Base-by-base conservation (phyloP, 1,140 invertebrate genomes). In the Matsumurasca onukii region DNA sequence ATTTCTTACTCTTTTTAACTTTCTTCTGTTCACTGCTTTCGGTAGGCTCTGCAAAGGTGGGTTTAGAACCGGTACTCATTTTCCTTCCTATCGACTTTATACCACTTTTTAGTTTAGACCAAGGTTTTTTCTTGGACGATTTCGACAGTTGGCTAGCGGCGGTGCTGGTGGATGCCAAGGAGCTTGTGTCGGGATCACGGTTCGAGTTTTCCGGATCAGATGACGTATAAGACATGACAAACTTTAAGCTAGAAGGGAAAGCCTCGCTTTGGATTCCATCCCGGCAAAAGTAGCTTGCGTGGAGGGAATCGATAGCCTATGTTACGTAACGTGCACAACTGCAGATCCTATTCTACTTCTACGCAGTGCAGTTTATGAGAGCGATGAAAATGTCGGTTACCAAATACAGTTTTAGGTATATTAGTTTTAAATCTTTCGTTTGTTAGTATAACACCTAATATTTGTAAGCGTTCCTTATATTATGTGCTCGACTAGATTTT, bases 41-140 rank as follows among this genome's bases (percentile, higher is more conserved):
- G 5, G 55, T 59, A 27, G 55, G 55, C 3, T 59, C 55, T 5
- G 55, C 13, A 29, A 59, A 59, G 5, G 5, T n/a, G 5, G 55
- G 55, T 59, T 59, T 59, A 5, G 55, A 59, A 39, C 34, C 17
- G n/a, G n/a, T n/a, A 25, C 55, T 59, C 55, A 59, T 59, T 59
- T 59, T 59, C 2, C 13, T 24, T 22, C 25, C 25, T 22, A 59
- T 27, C 5, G 22, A 3, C 30, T 59, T 59, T 5, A 59, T 27
- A 29, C 55, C 30, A 3, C 25, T 59, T 27, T 25, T 59, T 9
- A 59, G 30, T 27, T 59, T 59, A 2, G 55, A 59, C 55, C 55
- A 59, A 29, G 25, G 55, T 29, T 59, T 59, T 27, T 59, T 59
- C 55, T 59, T 59, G n/a, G n/a, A 20, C 55, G 55, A 2, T 5